Percentiles rank a stretch among this genome's conserved stretches.
Evolutionary conservation across 1,140 invertebrate genomes (phyloP).

Genomic region (Drosophila orosa): DNA sequence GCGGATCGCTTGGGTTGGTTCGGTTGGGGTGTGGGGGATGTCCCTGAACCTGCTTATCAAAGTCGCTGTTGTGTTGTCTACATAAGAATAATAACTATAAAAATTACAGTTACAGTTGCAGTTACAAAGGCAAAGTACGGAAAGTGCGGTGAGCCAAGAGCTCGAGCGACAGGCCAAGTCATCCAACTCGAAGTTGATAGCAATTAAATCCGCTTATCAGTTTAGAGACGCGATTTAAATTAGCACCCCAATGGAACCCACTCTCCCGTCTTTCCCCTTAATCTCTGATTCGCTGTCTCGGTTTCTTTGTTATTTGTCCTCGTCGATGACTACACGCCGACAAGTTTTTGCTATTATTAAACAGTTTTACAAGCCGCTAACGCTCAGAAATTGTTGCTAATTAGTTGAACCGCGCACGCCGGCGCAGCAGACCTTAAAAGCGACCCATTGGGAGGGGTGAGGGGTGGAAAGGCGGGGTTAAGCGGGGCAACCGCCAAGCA

Average conservation of each 20-base stretch:
- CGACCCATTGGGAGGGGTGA: slow-evolving; percentile 28
- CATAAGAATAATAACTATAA: slow-evolving; percentile 67
- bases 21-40: slow-evolving; percentile 10
- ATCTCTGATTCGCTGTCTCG: neutral
- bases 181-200: slow-evolving; percentile 57
- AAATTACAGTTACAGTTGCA: slow-evolving; percentile 78
- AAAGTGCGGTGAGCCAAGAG: slow-evolving; percentile 39
- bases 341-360: slow-evolving; percentile 65
- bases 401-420: slow-evolving; percentile 75
- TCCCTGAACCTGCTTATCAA: slow-evolving; percentile 80
- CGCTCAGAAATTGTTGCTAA: slow-evolving; percentile 79
- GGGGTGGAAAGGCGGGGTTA: slow-evolving; percentile 3
- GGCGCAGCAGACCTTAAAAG: slow-evolving; percentile 78
- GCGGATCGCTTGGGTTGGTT: slow-evolving; percentile 12
- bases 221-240: slow-evolving; percentile 67
- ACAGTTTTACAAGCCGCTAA: slow-evolving; percentile 81
- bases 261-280: slow-evolving; percentile 1
- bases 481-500: slow-evolving; percentile 12
- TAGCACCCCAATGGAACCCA: slow-evolving; percentile 48
- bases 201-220: slow-evolving; percentile 79
- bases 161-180: slow-evolving; percentile 55
- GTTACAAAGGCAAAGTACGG: slow-evolving; percentile 7
- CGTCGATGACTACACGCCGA: slow-evolving; percentile 47
- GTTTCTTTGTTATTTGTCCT: slow-evolving; percentile 49
- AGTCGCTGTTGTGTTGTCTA: slow-evolving; percentile 56